These are phyloP conservation scores for Uria lomvia DNA, from an alignment of 2,113 vertebrate genomes.

Conservation along the genomic window DNA sequence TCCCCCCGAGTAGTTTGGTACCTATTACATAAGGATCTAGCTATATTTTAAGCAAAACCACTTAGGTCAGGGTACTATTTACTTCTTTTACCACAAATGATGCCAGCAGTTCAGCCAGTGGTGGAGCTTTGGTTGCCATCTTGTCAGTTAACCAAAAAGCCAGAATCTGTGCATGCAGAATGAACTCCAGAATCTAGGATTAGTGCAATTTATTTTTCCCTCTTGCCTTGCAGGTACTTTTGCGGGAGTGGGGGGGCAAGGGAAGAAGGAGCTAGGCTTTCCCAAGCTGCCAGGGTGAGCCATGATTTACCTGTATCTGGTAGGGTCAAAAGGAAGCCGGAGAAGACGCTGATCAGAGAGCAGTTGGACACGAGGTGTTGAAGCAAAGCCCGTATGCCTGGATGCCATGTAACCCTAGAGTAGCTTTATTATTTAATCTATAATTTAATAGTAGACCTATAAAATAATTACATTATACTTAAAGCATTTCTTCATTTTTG, in stretches of 20 bases:
- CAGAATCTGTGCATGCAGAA: background rate
- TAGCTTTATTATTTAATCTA: constrained; percentile 81
- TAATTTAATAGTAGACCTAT: constrained; percentile 81
- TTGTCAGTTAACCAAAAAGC: background rate
- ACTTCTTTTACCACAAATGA: background rate
- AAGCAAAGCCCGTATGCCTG: constrained; percentile 40
- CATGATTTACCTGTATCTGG: background rate
- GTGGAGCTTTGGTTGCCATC: background rate
- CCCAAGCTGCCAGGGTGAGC: background rate
- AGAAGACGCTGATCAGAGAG: background rate
- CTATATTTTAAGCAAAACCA: background rate
- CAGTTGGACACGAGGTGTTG: background rate
- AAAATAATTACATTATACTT: constrained; percentile 84
- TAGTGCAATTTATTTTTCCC: background rate
- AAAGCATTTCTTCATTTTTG: constrained; percentile 75
- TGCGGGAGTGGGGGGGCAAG: background rate
- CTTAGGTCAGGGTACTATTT: background rate
- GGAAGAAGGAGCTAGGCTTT: background rate
- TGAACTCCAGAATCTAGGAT: background rate
- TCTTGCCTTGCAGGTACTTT: background rate
- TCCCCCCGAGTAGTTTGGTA: background rate
- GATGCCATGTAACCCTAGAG: constrained; percentile 69
- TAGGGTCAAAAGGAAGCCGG: background rate
- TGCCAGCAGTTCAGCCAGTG: background rate
- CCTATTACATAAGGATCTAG: background rate